Base-by-base conservation (phyloP, 2,113 vertebrate species). In the Brachyistius frenatus region DNA sequence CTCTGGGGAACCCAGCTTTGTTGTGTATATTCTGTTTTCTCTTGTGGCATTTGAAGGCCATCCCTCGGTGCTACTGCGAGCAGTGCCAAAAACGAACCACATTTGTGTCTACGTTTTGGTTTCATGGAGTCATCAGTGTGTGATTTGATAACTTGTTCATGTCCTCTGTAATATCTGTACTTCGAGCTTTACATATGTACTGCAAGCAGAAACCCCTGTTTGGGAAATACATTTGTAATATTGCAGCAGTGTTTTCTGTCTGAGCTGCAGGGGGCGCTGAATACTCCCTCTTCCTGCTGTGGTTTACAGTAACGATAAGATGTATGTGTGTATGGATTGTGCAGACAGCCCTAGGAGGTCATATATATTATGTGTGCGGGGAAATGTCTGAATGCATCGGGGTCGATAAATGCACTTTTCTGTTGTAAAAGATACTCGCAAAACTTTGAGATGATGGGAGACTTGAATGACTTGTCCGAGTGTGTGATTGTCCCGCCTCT, bases 41-140 rank as follows among this genome's bases (percentile, higher is more conserved):
- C 80, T 63, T 72, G 84, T 81, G 82, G 83, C 86, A 77, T 80
- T 69, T 77, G 49, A 88, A 85, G 82, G 83, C 89, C 75, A 81
- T 81, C 85, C 87, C 67, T 79, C 16, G 90, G 89, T 93, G 90
- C 91, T 92, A 91, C 83, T 73, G 80, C 86, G 67, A 82, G 66
- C 87, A 74, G 54, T 81, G 84, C 85, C 84, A 88, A 76, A 80
- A 81, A 39, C 54, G 64, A 78, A 85, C 75, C 37, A 9, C 41
- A n/a, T 58, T 30, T n/a, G 58, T 53, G 66, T 83, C 67, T 77
- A 66, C 50, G 53, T 74, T 82, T 81, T 66, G 73, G 73, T 80
- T 76, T 74, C 15, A 73, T 74, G 31, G 39, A 62, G 32, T 89
- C 58, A 52, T 65, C 61, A 36, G n/a, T 72, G 74, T 70, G 66